Evolutionary conservation across 92 coral and sea anemone species (phyloP), one percentile per base, ranked within the genome.

Genomic region (Porites evermanni): DNA sequence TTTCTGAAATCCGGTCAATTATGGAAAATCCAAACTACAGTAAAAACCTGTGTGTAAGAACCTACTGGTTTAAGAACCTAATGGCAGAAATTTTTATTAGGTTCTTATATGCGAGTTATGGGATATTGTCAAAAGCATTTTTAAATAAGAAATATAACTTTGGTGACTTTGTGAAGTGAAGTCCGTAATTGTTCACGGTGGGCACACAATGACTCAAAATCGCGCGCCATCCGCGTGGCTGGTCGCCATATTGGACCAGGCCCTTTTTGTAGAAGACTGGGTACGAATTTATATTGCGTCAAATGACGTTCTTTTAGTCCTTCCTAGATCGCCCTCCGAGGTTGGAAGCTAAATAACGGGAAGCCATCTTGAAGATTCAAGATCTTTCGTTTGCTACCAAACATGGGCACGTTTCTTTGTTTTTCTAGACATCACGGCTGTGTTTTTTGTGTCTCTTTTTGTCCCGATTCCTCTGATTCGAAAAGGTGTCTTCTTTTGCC

Each of bases 161-260:
- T 10, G 10, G 60, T 54, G 60, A 54, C 60, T 54, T 54, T 54
- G 60, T 9, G 60, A 54, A 54, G 13, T 13, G 13, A 13, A 54
- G 10, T 9, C 32, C 0, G 32, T 29, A 29, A 29, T 53, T 53
- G 12, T 12, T 29, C 61, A 76, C 82, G 61, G 59, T 78, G 82
- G 82, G 60, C 82, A 78, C 72, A 59, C 12, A 51, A 12, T 44
- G 16, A 18, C 72, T 24, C 82, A 63, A 64, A 78, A 78, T 78
- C 71, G 82, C 72, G 64, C 67, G 26, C 5, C 12, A 78, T 20
- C 14, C 61, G 47, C 59, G 82, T 78, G 82, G 50, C 82, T 59
- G 60, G 82, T 78, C 72, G 72, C 82, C 82, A 78, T 78, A n/a
- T 78, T 63, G 82, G 59, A 78, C 82, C 23, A 72, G 19, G 26